A percentile compares a stretch with the other conserved stretches of the same genome.
Evolutionary conservation across 2,888 invertebrate species (phyloP).

Genomic region (Campoplex nolae): DNA sequence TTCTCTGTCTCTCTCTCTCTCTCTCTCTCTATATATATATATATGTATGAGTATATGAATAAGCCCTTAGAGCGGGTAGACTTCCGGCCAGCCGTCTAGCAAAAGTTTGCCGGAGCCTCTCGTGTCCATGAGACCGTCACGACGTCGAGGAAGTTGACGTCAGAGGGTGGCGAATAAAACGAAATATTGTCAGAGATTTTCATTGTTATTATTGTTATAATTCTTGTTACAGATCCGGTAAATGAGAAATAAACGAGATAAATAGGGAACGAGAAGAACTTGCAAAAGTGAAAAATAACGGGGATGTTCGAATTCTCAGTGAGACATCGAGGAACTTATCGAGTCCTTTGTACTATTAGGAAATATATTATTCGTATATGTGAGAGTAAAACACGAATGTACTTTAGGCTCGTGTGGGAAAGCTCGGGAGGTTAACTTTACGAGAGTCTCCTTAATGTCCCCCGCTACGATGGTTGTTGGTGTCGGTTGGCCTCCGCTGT

Average conservation of each 20-base stretch:
- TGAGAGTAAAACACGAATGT: background rate
- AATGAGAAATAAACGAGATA: constrained; percentile 5
- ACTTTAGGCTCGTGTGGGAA: background rate
- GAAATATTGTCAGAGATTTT: constrained; percentile 9
- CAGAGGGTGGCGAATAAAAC: constrained; percentile 1
- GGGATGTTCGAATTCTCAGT: constrained; percentile 30
- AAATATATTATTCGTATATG: background rate
- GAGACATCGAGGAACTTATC: constrained; percentile 26
- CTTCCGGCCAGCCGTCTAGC: constrained; percentile 55
- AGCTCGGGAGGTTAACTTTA: constrained; percentile 38
- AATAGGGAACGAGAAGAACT: background rate
- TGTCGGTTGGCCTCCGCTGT: constrained; percentile 44
- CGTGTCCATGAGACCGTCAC: constrained; percentile 28
- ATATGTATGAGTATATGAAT: constrained; percentile 16
- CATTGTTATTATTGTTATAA: constrained; percentile 37
- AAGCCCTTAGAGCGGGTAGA: constrained; percentile 34
- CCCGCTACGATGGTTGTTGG: constrained; percentile 9
- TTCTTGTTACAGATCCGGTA: constrained; percentile 44
- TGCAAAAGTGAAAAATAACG: constrained; percentile 15
- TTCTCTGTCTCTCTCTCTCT: too few species aligned
- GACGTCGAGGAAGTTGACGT: constrained; percentile 2
- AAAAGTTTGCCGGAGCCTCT: constrained; percentile 37
- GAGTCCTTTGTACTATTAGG: background rate
- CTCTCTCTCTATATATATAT: too few species aligned
- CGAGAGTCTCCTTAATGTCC: constrained; percentile 47